Percentiles rank a stretch among this genome's conserved stretches.
These are phyloP conservation scores for Cyanoramphus novaezelandiae DNA, from an alignment of 2,113 vertebrate species.

Conservation along the genomic window DNA sequence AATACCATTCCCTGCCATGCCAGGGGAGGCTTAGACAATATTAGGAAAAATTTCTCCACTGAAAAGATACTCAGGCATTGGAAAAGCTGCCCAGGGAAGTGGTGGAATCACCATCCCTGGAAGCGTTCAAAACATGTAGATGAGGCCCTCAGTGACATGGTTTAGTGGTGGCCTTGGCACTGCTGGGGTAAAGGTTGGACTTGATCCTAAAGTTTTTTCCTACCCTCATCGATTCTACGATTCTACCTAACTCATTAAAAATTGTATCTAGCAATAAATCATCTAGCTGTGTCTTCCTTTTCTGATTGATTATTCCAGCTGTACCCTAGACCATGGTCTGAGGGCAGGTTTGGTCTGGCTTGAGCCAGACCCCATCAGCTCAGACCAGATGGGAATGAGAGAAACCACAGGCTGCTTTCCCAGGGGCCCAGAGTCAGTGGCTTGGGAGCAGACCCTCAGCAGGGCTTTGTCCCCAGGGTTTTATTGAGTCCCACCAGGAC, in stretches of 20 bases:
- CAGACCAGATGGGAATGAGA: too few species aligned
- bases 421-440: background rate
- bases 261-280: background rate
- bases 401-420: fast-evolving
- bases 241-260: background rate
- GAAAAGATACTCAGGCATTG: background rate
- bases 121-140: background rate
- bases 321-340: background rate
- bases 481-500: background rate
- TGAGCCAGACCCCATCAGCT: background rate
- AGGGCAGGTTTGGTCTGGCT: background rate
- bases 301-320: background rate
- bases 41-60: background rate
- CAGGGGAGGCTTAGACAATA: background rate
- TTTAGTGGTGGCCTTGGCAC: background rate
- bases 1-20: background rate
- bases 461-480: background rate
- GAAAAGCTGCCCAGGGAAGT: background rate
- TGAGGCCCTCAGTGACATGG: background rate
- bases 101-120: background rate
- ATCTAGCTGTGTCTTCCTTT: background rate
- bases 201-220: background rate
- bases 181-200: background rate
- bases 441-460: background rate
- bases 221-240: background rate